Evolutionary conservation across 2,113 vertebrate genomes (phyloP), one percentile per base, ranked within the genome.

Genomic region (Eulemur macaco): DNA sequence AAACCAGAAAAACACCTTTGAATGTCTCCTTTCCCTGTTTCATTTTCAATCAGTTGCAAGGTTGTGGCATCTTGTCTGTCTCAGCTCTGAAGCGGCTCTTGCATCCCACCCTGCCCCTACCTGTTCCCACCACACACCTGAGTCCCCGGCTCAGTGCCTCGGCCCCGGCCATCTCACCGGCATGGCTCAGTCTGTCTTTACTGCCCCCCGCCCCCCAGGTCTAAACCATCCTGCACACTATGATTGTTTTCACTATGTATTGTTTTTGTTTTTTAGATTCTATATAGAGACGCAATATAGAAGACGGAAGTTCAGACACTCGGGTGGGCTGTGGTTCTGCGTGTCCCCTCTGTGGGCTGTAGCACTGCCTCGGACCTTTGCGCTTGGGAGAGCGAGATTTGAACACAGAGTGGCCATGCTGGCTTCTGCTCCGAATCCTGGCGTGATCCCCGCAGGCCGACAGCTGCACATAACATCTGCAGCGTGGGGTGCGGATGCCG

Each of bases 401-500:
- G 39, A 77, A 42, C 69, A 6, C 8, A 39, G 18, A 0, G 17
- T 20, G 2, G 18, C 8, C 5, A 12, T 31, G 15, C 58, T 15
- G 31, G 23, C 12, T 6, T 6, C 56, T n/a, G 13, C 56, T 27
- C 52, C 12, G 8, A 10, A 13, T 58, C 23, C 89, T 6, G 20
- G 68, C 31, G 45, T 6, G 27, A 21, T 2, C 14, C 80, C 80
- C 14, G 11, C 4, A 2, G 17, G 10, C 39, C 1, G 1, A 5
- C 0, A 0, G 18, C 9, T 1, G 34, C 3, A 1, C 7, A 7
- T 0, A 1, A 1, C 11, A 4, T 3, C 42, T 21, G 1, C 8
- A 5, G 7, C 15, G 23, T 8, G 52, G 29, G 29, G 21, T 6
- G 3, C 1, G 6, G 13, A 2, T 8, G 69, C 73, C 8, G 6